Base-by-base conservation (phyloP, 2,888 invertebrate species). In the Andrena hattorfiana region DNA sequence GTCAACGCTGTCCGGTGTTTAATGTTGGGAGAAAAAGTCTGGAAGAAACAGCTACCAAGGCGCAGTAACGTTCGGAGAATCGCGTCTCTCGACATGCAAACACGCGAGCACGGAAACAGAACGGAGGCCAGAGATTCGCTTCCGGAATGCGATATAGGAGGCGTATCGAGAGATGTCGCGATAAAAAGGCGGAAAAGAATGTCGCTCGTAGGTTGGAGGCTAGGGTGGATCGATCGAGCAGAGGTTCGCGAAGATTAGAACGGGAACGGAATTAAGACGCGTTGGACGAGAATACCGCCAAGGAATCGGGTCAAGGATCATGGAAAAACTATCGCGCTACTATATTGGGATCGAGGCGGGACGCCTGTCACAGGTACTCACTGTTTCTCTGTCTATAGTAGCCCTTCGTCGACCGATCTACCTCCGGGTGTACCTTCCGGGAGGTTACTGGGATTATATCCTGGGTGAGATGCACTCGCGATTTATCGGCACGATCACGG, bases 231-330 rank as follows among this genome's bases (percentile, higher is more conserved):
- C 81, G 81, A 81, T 81, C 54, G 60, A 49, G 80, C 56, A 49
- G 54, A 13, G 67, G 60, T 74, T 62, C n/a, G n/a, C 26, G 28
- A 73, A 67, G 73, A 79, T 49, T 72, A 54, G 80, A 56, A 79
- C 54, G 73, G 67, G 51, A 79, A 62, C 62, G 20, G 59, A 76
- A 68, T 42, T 28, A 79, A 79, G 80, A 79, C 80, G 72, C 23
- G 16, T 63, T 23, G 26, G 13, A 81, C 28, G 49, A 73, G 81
- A 81, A 81, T 81, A 81, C 56, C 80, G 28, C 16, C 48, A 23
- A 13, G 10, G 28, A 81, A 81, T 81, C 80, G 80, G 80, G 81
- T 81, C 81, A 81, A 81, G 81, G 81, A 73, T 81, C 51, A 51
- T 62, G 13, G 16, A 35, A 13, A 66, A 42, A 54, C 56, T 23